Evolutionary conservation across 2,888 invertebrate genomes (phyloP).

Genomic region (Bhutanitis thaidina): DNA sequence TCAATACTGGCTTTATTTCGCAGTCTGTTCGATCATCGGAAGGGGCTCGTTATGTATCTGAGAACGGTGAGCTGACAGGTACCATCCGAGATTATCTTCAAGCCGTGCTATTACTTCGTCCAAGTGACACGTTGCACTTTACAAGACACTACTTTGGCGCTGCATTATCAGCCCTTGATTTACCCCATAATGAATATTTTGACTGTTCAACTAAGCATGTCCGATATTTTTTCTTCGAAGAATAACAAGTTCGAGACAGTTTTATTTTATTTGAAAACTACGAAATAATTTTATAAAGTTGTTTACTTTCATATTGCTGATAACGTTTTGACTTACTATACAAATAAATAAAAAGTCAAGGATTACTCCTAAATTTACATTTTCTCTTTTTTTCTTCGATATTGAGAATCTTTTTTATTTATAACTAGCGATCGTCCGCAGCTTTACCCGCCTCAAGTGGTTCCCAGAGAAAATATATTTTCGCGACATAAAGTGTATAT

Average conservation of each 20-base stretch:
- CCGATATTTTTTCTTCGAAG: slow-evolving; percentile 67
- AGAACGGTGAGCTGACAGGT: slow-evolving; percentile 78
- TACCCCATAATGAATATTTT: slow-evolving; percentile 74
- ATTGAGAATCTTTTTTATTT: too few relatives aligned
- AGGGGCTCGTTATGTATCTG: slow-evolving; percentile 78
- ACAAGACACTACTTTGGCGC: slow-evolving; percentile 77
- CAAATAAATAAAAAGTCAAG: too few relatives aligned
- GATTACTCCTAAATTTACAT: too few relatives aligned
- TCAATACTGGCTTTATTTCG: too few relatives aligned
- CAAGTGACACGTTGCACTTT: slow-evolving; percentile 77
- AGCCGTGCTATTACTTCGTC: slow-evolving; percentile 77
- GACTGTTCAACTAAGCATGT: slow-evolving; percentile 60
- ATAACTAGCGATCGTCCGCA: too few relatives aligned
- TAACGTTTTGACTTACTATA: too few relatives aligned
- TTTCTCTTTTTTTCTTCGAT: too few relatives aligned
- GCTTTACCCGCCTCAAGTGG: too few relatives aligned
- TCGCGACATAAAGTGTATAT: too few relatives aligned
- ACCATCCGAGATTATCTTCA: slow-evolving; percentile 81
- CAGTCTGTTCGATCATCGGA: slow-evolving; percentile 69
- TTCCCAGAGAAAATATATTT: too few relatives aligned
- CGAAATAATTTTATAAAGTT: too few relatives aligned
- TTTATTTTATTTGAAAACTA: neutral
- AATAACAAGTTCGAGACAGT: slow-evolving; percentile 41
- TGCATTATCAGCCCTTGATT: slow-evolving; percentile 64
- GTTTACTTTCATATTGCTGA: too few relatives aligned